Percentiles rank a stretch among this genome's conserved stretches.
phyloP scores from a whole-genome alignment of 2,797 vertebrate genomes.

The Anas flavirostris region DNA sequence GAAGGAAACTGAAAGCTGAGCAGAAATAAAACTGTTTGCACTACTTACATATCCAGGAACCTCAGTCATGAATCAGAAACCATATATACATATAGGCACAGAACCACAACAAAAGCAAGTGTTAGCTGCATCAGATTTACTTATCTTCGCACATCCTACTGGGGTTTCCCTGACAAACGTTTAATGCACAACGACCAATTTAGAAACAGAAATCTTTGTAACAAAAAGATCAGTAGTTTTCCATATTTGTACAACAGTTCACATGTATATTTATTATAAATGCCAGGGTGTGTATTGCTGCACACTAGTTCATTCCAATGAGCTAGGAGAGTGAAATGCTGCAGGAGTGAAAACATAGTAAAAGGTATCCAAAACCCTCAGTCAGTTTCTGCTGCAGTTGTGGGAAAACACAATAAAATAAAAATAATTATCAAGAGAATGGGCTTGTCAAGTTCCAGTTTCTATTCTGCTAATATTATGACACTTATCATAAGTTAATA shows the following conservation, averaged over 20 bases:
- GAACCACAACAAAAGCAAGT: background rate
- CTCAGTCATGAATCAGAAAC: background rate
- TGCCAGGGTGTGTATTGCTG: background rate
- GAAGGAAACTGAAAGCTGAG: background rate
- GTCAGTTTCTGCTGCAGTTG: background rate
- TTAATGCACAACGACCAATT: background rate
- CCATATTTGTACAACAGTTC: background rate
- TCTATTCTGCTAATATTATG: slow-evolving; percentile 1
- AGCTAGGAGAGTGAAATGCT: background rate
- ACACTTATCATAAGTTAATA: background rate
- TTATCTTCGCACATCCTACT: background rate
- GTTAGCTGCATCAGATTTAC: background rate
- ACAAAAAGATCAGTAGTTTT: background rate
- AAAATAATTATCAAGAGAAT: background rate
- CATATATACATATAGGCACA: background rate
- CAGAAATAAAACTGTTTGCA: background rate
- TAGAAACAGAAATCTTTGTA: background rate
- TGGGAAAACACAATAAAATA: slow-evolving; percentile 19
- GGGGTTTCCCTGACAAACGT: background rate
- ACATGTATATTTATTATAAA: background rate
- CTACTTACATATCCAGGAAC: background rate
- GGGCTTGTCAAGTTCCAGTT: background rate
- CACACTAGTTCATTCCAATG: background rate
- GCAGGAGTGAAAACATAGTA: background rate
- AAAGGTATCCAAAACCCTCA: background rate